These are phyloP conservation scores for Drosophila azteca DNA, from an alignment of 1,140 invertebrate genomes.

Conservation along the genomic window DNA sequence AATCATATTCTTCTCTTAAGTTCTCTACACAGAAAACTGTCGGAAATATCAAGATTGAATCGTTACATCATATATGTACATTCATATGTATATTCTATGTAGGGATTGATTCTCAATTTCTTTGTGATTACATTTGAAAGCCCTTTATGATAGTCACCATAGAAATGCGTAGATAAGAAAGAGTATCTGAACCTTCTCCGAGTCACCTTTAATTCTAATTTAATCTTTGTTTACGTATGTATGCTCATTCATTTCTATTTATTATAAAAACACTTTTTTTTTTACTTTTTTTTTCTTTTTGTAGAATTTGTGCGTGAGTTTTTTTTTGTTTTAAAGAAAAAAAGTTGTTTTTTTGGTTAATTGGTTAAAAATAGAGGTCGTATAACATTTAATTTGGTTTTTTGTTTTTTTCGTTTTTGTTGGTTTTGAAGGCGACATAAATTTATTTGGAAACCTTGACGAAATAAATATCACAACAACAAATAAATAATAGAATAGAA, in stretches of 20 bases:
- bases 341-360: conserved; percentile 23
- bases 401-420: conserved; percentile 16
- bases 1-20: too few species aligned
- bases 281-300: conserved; percentile 31
- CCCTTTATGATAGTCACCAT: too few species aligned
- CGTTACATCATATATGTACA: too few species aligned
- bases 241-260: conserved; percentile 27
- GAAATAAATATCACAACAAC: conserved; percentile 10
- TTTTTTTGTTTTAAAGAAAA: background rate
- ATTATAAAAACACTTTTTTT: conserved; percentile 39
- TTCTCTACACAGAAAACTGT: too few species aligned
- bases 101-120: too few species aligned
- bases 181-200: too few species aligned
- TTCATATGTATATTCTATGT: too few species aligned
- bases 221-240: background rate
- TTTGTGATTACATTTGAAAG: too few species aligned
- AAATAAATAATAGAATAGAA: background rate
- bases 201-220: too few species aligned
- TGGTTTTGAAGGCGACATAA: conserved; percentile 47
- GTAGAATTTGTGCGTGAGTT: conserved; percentile 7
- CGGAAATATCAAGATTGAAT: too few species aligned
- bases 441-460: conserved; percentile 43
- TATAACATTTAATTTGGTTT: conserved; percentile 29
- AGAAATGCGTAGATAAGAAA: too few species aligned
- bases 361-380: conserved; percentile 54